Base-by-base conservation (phyloP, 2,888 invertebrate genomes). In the Onchidella celtica region DNA sequence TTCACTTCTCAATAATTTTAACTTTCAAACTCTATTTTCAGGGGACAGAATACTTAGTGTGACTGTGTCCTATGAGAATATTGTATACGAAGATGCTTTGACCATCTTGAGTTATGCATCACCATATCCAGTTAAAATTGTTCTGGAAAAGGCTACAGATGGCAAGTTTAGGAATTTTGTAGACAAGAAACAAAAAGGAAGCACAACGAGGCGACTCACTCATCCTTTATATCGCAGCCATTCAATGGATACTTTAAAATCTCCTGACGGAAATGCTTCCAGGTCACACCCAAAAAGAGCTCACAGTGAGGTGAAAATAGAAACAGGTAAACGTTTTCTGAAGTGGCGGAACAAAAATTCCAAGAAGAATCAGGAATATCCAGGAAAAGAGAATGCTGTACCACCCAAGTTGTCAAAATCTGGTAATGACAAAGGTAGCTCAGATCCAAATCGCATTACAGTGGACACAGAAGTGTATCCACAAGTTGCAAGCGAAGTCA, bases 101-200 rank as follows among this genome's bases (percentile, higher is more conserved):
- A 96, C 97, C 1, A 97, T 98, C 84, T 94, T 98, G 63, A 97
- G 97, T 85, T 97, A 97, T 86, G 97, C 97, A 6, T 97, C 97
- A 59, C 97, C 98, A 0, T 98, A 98, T 91, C 92, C 93, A 3
- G 92, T 92, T 24, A 95, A 96, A 85, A 94, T 97, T 83, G 96
- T 96, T 90, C 95, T 97, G 40, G 95, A 96, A 90, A 95, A 95
- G 86, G 94, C 95, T 21, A 40, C 72, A 27, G 63, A 34, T 0
- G 47, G n/a, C 27, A 47, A 27, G 36, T 6, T 40, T 21, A 59
- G 24, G 32, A 61, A 29, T 4, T 63, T 72, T 81, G 63, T 63
- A 4, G 55, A 66, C 29, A 55, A 29, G 59, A 29, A 24, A 14
- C 36, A n/a, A 24, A 72, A 21, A 9, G 65, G 69, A 6, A 21